Evolutionary conservation across 2,888 invertebrate species (phyloP), one percentile per base, ranked within the genome.

Genomic region (Acanthococcus lagerstroemiae): DNA sequence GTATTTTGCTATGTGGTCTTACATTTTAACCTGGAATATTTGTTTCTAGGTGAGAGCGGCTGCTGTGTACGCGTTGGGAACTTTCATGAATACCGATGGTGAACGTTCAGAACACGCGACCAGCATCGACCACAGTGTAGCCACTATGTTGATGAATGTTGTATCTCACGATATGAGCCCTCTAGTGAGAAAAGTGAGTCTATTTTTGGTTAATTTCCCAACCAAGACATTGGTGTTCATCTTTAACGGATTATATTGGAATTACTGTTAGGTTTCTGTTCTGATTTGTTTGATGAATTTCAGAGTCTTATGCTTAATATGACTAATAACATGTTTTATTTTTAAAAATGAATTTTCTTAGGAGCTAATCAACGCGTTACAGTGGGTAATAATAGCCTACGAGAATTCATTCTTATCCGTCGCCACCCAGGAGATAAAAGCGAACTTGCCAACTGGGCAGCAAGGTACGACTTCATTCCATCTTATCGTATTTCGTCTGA

Each of bases 31-130:
- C n/a, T n/a, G n/a, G n/a, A n/a, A n/a, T n/a, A n/a, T 27, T 27
- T 50, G 19, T 48, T 52, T 50, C 15, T 70, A 87, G 87, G 88
- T 90, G 55, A 82, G 97, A 67, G 94, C 95, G 12, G 90, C 95
- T 1, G 88, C 91, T 54, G 94, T 95, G 4, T 95, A 87, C 79
- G 96, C 97, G 15, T 80, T 99, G 69, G 97, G 96, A 69, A 90
- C 95, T 22, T 95, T 94, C 78, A 85, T 95, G 72, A 90, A 88
- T 75, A 88, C 88, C 37, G 87, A 87, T 48, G 82, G 82, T 25
- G 86, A 88, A 74, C 84, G 94, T 72, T 87, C 88, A 57, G 93
- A 95, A 74, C 95, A 96, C 78, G 93, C 94, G 50, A 92, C 90
- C 77, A 90, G 88, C 74, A 90, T 95, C 68, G 94, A 95, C 79